Conservation (phyloP, 1,140 invertebrate species). For the Apis cerana region DNA sequence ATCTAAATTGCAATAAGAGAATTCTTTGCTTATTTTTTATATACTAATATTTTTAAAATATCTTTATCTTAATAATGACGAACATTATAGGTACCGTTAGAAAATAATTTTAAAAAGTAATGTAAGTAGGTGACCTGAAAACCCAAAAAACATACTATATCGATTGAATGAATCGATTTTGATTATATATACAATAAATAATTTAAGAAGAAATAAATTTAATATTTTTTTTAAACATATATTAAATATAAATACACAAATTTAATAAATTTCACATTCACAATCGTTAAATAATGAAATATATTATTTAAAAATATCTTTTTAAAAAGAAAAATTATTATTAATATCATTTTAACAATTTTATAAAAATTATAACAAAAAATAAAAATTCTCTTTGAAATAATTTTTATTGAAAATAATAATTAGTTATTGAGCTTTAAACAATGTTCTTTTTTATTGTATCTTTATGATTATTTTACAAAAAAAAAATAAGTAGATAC, state of each 20-base stretch:
- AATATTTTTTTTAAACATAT: neutral
- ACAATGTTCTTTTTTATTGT: too few species aligned
- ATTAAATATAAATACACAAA: too few species aligned
- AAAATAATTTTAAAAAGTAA: conserved; percentile 31
- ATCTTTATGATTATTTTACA: too few species aligned
- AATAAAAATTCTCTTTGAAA: neutral
- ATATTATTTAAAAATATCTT: neutral
- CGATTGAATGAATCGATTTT: conserved; percentile 20
- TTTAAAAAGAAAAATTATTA: neutral
- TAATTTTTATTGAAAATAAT: too few species aligned
- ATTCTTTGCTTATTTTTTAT: neutral
- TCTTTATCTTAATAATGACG: neutral
- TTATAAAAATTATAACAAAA: neutral
- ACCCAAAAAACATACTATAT: conserved; percentile 15
- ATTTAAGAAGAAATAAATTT: neutral
- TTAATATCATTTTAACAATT: neutral
- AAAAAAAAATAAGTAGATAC: too few species aligned
- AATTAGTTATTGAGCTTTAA: too few species aligned
- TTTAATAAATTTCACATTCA: neutral
- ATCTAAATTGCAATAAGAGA: neutral
- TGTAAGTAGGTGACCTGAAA: conserved; percentile 33
- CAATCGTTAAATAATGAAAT: neutral
- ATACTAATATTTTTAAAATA: conserved; percentile 5
- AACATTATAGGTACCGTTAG: conserved; percentile 20
- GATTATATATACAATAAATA: neutral